phyloP scores from a whole-genome alignment of 2,113 vertebrate species.

The Rattus norvegicus region DNA sequence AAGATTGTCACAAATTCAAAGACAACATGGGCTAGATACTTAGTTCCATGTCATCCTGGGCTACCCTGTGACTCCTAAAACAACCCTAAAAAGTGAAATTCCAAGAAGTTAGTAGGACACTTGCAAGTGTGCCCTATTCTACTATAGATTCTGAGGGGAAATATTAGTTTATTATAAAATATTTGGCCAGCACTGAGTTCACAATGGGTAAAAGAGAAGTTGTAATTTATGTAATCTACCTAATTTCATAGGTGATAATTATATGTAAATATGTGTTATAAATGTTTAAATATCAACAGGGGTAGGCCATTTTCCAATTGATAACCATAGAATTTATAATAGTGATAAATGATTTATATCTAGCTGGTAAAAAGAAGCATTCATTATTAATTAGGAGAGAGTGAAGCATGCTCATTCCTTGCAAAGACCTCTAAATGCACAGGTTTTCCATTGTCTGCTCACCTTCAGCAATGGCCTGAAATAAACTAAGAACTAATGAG shows the following conservation, averaged over 20 bases:
- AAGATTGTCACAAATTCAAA: background rate
- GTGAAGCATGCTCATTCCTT: background rate
- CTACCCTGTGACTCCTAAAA: background rate
- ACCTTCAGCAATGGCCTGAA: background rate
- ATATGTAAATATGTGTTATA: background rate
- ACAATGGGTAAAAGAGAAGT: background rate
- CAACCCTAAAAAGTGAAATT: background rate
- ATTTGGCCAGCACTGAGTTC: background rate
- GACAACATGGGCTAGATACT: background rate
- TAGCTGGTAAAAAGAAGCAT: background rate
- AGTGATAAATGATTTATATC: background rate
- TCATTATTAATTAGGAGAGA: slow-evolving; percentile 15
- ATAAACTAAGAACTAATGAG: slow-evolving; percentile 45
- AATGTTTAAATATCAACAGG: slow-evolving; percentile 21
- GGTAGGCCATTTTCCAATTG: background rate
- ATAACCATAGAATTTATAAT: background rate
- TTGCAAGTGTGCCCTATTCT: background rate
- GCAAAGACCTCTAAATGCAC: background rate
- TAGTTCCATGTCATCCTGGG: background rate
- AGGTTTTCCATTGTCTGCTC: background rate
- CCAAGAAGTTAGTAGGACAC: background rate
- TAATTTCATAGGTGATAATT: background rate
- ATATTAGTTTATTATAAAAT: background rate
- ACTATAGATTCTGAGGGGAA: background rate
- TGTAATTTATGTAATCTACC: background rate